Evolutionary conservation across 2,888 invertebrate genomes (phyloP).

Genomic region (Cotesia congregata): DNA sequence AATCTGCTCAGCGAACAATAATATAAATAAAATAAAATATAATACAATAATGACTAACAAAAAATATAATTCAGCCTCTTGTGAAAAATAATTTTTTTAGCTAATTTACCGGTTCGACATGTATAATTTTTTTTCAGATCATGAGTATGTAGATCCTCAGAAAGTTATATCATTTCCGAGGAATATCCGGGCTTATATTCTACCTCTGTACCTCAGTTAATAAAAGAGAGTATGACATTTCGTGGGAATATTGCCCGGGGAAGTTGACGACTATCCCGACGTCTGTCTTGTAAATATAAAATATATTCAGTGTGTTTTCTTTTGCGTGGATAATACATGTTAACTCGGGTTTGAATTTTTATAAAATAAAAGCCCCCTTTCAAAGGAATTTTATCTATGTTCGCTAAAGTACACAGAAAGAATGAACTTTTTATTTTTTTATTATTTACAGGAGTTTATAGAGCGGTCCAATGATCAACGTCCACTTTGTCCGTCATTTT

Average conservation of each 20-base stretch:
- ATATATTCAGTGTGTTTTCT: not conserved
- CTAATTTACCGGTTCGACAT: not conserved
- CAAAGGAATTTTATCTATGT: not conserved
- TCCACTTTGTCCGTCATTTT: not conserved
- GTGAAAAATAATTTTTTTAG: not conserved
- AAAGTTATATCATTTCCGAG: not conserved
- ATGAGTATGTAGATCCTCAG: not conserved
- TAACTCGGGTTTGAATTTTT: not conserved
- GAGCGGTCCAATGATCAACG: not conserved
- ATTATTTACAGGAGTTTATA: not conserved
- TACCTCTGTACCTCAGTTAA: not conserved
- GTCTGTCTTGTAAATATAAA: not conserved
- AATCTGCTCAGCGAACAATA: not conserved
- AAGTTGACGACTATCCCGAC: not conserved
- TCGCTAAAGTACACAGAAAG: not conserved
- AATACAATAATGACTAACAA: not conserved
- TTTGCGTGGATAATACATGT: not conserved
- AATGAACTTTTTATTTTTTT: not conserved
- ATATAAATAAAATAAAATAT: not conserved
- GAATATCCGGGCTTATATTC: not conserved
- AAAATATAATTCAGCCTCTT: not conserved
- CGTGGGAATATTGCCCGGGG: not conserved
- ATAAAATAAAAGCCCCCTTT: not conserved
- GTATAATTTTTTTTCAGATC: not conserved
- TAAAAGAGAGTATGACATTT: constrained; percentile 1